Evolutionary conservation across 2,113 vertebrate genomes (phyloP), one percentile per base, ranked within the genome.

Genomic region (Atherinomorus stipes): DNA sequence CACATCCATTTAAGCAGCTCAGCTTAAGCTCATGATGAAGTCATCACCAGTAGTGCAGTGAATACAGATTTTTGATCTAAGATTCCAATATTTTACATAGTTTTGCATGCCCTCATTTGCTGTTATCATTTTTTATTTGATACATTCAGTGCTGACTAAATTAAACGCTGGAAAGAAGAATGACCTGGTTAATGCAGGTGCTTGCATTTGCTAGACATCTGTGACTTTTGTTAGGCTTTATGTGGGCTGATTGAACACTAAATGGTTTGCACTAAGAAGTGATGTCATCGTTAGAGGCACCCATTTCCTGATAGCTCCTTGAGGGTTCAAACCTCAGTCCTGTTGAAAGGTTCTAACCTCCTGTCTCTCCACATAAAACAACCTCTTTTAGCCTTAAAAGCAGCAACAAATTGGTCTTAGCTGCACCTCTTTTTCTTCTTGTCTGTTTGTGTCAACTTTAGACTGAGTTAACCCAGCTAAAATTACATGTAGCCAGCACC

Each of bases 161-260:
- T 58, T 52, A 21, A 59, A 73, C 68, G 50, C 56, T 26, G 34
- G 38, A 26, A 25, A 28, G 53, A 31, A 23, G 65, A 67, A 40
- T 57, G 62, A 63, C 71, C 58, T 69, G 40, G 59, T 71, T 71
- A 76, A 73, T 53, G 45, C 19, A 66, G 54, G 37, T 44, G 16
- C 52, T 76, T 23, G 49, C 53, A 62, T 89, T 80, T 85, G 85
- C 85, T 79, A 63, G 63, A 57, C 37, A 53, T 72, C 58, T 54
- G 54, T 50, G 76, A 71, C 84, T 86, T 73, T 74, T 80, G 56
- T 56, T 70, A 80, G 67, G 77, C 71, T 80, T 78, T 66, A 38
- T 37, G 31, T 44, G 51, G 74, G 77, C 77, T 89, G 87, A 90
- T 88, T 91, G 85, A 90, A 89, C 64, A 88, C 78, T 74, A 76